A percentile compares a stretch with the other conserved stretches of the same genome.
phyloP scores from a whole-genome alignment of 2,888 invertebrate genomes.

The Drosophila yooni region DNA sequence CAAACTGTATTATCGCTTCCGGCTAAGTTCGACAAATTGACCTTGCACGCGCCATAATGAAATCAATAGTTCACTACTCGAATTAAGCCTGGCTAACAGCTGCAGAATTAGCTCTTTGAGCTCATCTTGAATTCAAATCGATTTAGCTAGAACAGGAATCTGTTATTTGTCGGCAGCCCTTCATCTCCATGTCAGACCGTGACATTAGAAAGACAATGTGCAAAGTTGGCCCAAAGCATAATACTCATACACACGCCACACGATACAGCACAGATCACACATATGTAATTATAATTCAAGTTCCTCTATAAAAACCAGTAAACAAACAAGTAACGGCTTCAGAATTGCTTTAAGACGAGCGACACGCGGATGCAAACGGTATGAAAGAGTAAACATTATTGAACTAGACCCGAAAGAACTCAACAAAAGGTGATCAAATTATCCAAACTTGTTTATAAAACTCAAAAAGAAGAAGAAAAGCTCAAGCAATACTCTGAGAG shows the following conservation, averaged over 20 bases:
- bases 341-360: conserved; percentile 66
- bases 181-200: conserved; percentile 37
- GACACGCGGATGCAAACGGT: conserved; percentile 74
- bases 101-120: conserved; percentile 15
- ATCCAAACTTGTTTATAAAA: conserved; percentile 57
- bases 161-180: conserved; percentile 24
- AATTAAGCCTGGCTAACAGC: conserved; percentile 8
- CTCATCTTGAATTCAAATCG: conserved; percentile 53
- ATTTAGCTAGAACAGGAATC: conserved; percentile 58
- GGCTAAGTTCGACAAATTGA: conserved; percentile 33
- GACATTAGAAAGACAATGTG: conserved; percentile 66
- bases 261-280: background rate
- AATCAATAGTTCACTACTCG: conserved; percentile 61
- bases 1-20: conserved; percentile 34
- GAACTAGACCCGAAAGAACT: conserved; percentile 48
- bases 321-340: conserved; percentile 73
- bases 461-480: conserved; percentile 19
- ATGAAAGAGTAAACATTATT: conserved; percentile 33
- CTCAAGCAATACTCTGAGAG: conserved; percentile 14
- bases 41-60: conserved; percentile 32
- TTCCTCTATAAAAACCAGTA: conserved; percentile 79
- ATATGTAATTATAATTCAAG: conserved; percentile 46
- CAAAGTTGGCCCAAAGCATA: conserved; percentile 39
- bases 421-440: conserved; percentile 54
- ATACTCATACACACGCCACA: conserved; percentile 2